Base-by-base conservation (phyloP, 2,888 invertebrate species). In the Scaptomyza caliginosa region DNA sequence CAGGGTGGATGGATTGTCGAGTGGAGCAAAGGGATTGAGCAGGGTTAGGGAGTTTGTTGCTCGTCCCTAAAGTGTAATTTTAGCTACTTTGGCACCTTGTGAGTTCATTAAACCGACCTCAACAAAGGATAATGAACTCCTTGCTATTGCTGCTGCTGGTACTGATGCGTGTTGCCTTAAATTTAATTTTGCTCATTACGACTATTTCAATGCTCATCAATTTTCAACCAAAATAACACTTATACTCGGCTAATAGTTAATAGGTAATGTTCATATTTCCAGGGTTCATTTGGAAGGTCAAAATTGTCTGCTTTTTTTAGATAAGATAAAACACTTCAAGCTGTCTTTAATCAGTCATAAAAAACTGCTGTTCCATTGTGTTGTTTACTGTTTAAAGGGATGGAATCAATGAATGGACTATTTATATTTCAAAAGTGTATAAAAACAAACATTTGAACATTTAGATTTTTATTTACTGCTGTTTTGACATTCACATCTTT, bases 51-150 rank as follows among this genome's bases (percentile, higher is more conserved):
- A 19, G 43, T 8, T 17, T 16, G 19, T 24, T 17, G 23, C 1
- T 19, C 24, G 11, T 57, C 34, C 40, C 50, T 46, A 40, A 28
- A 45, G 52, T 55, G 67, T 51, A 56, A 70, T 67, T 62, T 40
- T 55, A 67, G 67, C 77, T 68, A 68, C 71, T 50, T 68, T 68
- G 79, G 77, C 82, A 82, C 81, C 85, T 82, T 56, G 45, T 26
- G 64, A 77, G 82, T 82, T 82, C 86, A 82, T 85, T 79, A 82
- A 77, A 85, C 86, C 67, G 40, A 54, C 63, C 42, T 16, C 51
- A 50, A 24, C 52, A 63, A 69, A 65, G 79, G 75, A 85, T 82
- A 85, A 82, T 82, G 75, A 85, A 81, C 85, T 78, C 23, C 45
- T 11, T 3, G 28, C 28, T 28, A 4, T 3, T 3, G 26, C 8